These are phyloP conservation scores for Caenorhabditis becei DNA, from an alignment of 2,888 invertebrate species.

Conservation along the genomic window DNA sequence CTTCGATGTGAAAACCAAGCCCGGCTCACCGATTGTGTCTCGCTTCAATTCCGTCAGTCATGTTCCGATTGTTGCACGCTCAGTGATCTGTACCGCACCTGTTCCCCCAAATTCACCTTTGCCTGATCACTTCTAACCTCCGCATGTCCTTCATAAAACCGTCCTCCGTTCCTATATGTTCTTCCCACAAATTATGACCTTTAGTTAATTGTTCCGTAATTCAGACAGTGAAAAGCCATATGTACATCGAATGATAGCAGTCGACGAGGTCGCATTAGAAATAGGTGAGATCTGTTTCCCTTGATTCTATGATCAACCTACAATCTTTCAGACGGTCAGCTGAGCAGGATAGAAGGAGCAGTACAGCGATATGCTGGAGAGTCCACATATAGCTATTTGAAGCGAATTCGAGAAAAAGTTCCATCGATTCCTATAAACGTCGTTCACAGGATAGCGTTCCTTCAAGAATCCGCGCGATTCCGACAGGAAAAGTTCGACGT, in stretches of 20 bases:
- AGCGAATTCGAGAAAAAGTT: conserved; percentile 65
- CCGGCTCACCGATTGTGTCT: conserved; percentile 77
- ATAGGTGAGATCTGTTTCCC: conserved; percentile 67
- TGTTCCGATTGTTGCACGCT: conserved; percentile 24
- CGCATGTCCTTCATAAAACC: conserved; percentile 2
- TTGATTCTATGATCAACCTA: conserved; percentile 4
- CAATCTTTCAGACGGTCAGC: conserved; percentile 65
- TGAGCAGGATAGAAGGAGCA: conserved; percentile 71
- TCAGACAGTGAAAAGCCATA: conserved; percentile 76
- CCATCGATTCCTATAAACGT: conserved; percentile 63
- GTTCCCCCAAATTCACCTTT: conserved; percentile 23
- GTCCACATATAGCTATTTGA: conserved; percentile 73
- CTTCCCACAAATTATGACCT: not conserved
- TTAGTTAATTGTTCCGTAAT: conserved; percentile 21
- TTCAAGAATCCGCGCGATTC: conserved; percentile 68
- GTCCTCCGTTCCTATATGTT: conserved; percentile 6
- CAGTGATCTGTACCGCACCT: conserved; percentile 35
- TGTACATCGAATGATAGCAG: conserved; percentile 79
- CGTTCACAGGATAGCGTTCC: conserved; percentile 68
- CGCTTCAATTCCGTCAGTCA: conserved; percentile 76
- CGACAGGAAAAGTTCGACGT: conserved; percentile 69
- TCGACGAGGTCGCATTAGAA: conserved; percentile 76
- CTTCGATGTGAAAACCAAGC: conserved; percentile 72
- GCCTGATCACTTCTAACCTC: conserved; percentile 24
- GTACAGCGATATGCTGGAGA: conserved; percentile 73